Base-by-base conservation (phyloP, 2,888 invertebrate species). In the Chymomyza fuscimana region DNA sequence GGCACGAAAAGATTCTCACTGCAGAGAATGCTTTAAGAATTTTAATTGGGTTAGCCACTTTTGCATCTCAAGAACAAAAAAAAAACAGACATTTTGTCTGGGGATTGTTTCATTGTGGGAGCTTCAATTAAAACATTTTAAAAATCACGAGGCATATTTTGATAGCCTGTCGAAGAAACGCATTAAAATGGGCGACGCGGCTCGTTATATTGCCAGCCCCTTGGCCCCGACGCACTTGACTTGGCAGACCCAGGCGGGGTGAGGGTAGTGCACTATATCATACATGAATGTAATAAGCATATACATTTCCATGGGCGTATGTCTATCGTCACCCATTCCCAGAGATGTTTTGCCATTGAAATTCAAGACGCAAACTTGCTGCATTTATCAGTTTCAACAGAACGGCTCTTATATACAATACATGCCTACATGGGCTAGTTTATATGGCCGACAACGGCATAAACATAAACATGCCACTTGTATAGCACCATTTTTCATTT, bases 341-440 rank as follows among this genome's bases (percentile, higher is more conserved):
- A 46, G 63, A 65, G 51, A 51, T 46, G 62, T 36, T 65, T 69
- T 73, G 82, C 89, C 89, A 89, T 89, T 89, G 89, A 88, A 87
- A 89, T 89, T 89, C 90, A 82, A 89, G 65, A 89, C 89, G 82
- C 90, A 88, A 89, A 79, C 87, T 85, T 83, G 81, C 81, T 84
- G 81, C 86, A 86, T 89, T 84, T 86, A 88, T 90, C 85, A 84
- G 83, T 74, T 80, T 65, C 70, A 70, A 76, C 29, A 58, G 58
- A 73, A 70, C 54, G 19, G 15, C 15, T 54, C 54, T 15, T 46
- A 46, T 15, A 54, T 54, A 54, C 16, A 54, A 54, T 54, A 19
- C 22, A 19, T 19, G 32, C 32, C 32, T n/a, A 5, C n/a, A 54
- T 54, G 54, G 67, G 67, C 69, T 73, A 54, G 74, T 66, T 58